phyloP scores from a whole-genome alignment of 1,140 invertebrate species.

The Calliphora vicina region DNA sequence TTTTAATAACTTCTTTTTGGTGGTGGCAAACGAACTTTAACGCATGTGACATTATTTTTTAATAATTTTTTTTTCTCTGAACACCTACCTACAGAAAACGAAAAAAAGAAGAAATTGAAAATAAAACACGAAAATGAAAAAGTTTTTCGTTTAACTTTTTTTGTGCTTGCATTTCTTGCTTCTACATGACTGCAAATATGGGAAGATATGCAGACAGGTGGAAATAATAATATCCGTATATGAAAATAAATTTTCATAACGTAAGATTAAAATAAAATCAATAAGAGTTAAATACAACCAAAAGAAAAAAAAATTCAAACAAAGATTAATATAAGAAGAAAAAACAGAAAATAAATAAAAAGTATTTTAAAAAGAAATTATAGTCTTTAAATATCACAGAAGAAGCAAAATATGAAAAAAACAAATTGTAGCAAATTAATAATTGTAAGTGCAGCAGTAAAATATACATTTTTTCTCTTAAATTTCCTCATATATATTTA shows the following conservation, averaged over 20 bases:
- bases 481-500: too few relatives aligned
- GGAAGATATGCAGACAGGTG: background rate
- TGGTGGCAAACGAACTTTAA: background rate
- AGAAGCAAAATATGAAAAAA: too few relatives aligned
- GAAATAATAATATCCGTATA: slow-evolving; percentile 6
- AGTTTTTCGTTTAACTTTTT: slow-evolving; percentile 11
- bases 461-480: too few relatives aligned
- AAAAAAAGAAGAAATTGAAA: background rate
- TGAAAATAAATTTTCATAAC: background rate
- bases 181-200: slow-evolving; percentile 4
- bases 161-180: background rate
- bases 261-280: slow-evolving; percentile 1
- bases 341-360: background rate
- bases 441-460: too few relatives aligned
- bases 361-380: background rate
- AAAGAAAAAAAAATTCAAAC: background rate
- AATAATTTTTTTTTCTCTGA: background rate
- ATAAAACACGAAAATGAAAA: background rate
- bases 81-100: too few relatives aligned
- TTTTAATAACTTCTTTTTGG: background rate
- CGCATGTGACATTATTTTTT: slow-evolving; percentile 16
- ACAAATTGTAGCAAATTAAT: too few relatives aligned
- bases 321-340: background rate
- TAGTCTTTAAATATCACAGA: background rate
- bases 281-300: background rate